Evolutionary conservation across 2,113 vertebrate species (phyloP).

Genomic region (Odontesthes bonariensis): DNA sequence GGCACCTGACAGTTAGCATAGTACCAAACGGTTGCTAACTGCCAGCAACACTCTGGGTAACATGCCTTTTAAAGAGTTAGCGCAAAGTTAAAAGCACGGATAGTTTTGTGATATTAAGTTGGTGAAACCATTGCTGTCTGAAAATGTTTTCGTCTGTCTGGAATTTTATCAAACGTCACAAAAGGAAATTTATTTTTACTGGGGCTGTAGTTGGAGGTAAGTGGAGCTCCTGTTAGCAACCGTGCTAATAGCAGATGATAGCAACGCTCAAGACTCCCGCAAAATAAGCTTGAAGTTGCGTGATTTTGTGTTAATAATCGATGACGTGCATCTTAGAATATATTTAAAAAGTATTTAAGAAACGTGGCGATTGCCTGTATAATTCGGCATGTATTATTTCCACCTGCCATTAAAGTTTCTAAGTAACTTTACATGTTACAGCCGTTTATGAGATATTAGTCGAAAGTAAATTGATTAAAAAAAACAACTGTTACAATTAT

Average conservation of each 20-base stretch:
- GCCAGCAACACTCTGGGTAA: conserved; percentile 1
- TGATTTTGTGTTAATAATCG: not conserved
- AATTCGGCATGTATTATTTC: conserved; percentile 14
- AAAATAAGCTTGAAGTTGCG: accelerated
- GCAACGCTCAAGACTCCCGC: not conserved
- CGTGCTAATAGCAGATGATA: conserved; percentile 4
- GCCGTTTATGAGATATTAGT: too few species aligned
- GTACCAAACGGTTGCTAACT: conserved; percentile 13
- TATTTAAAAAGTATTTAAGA: not conserved
- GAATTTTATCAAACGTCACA: conserved; percentile 94
- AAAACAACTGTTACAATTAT: too few species aligned
- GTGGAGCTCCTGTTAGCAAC: conserved; percentile 24
- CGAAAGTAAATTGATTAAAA: too few species aligned
- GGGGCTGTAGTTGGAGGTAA: conserved; percentile 92
- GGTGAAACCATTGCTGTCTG: not conserved
- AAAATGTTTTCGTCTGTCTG: conserved; percentile 90
- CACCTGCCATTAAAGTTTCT: not conserved
- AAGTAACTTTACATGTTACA: too few species aligned
- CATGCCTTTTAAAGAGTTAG: conserved; percentile 43
- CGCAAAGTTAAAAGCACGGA: not conserved
- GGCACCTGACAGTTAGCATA: conserved; percentile 54
- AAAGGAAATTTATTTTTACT: conserved; percentile 90
- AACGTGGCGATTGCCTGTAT: accelerated
- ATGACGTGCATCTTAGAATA: accelerated
- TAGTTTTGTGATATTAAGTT: not conserved